A percentile compares a stretch with the other conserved stretches of the same genome.
Evolutionary conservation across 2,113 vertebrate species (phyloP).

Genomic region (Pelusios castaneus): DNA sequence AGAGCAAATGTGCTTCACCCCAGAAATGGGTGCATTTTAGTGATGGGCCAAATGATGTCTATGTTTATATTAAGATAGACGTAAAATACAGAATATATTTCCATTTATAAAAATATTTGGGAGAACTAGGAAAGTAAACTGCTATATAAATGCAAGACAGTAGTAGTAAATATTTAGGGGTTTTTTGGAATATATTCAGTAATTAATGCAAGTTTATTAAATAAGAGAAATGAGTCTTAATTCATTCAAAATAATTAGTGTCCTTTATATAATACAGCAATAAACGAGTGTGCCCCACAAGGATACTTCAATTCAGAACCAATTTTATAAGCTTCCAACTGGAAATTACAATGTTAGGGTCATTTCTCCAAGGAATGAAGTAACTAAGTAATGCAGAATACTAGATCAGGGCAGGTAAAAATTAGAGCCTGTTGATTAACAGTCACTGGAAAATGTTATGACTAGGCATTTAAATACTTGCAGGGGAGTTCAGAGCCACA

Average conservation of each 20-base stretch:
- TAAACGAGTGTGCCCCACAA: constrained; percentile 15
- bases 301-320: constrained; percentile 40
- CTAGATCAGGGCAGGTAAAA: constrained; percentile 29
- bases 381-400: constrained; percentile 50
- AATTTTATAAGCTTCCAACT: constrained; percentile 57
- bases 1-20: not conserved
- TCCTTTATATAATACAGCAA: constrained; percentile 14
- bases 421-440: constrained; percentile 52
- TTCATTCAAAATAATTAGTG: constrained; percentile 37
- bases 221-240: constrained; percentile 19
- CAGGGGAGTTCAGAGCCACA: not conserved
- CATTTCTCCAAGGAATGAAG: constrained; percentile 51
- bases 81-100: not conserved
- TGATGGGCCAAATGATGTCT: not conserved
- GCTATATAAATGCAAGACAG: not conserved
- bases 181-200: not conserved
- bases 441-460: constrained; percentile 14
- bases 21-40: not conserved
- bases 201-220: constrained; percentile 5
- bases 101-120: not conserved
- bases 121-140: not conserved
- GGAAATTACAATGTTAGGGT: constrained; percentile 57
- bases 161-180: not conserved
- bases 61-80: not conserved
- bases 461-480: not conserved